Evolutionary conservation across 2,113 vertebrate species (phyloP).

Genomic region (pig (Sus scrofa)): T2T-Sscrofa CM000813.6:51894001-51894500

Average conservation of each 20-base stretch:
- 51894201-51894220: no score
- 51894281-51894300: not conserved
- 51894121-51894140: not conserved
- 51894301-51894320: not conserved
- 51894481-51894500: not conserved
- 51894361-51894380: not conserved
- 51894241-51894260: not conserved
- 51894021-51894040: not conserved
- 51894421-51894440: not conserved
- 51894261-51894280: not conserved
- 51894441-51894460: not conserved
- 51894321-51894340: not conserved
- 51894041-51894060: not conserved
- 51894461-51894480: rapidly evolving
- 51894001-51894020: not conserved
- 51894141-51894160: not conserved
- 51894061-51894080: not conserved
- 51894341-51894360: not conserved
- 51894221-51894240: not conserved
- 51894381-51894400: not conserved
- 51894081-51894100: not conserved
- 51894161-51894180: not conserved
- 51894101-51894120: not conserved
- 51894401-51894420: not conserved
- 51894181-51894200: not conserved